Base-by-base conservation (phyloP, 37 sponge, comb jelly and placozoan genomes). In the Haliclona indistincta region DNA sequence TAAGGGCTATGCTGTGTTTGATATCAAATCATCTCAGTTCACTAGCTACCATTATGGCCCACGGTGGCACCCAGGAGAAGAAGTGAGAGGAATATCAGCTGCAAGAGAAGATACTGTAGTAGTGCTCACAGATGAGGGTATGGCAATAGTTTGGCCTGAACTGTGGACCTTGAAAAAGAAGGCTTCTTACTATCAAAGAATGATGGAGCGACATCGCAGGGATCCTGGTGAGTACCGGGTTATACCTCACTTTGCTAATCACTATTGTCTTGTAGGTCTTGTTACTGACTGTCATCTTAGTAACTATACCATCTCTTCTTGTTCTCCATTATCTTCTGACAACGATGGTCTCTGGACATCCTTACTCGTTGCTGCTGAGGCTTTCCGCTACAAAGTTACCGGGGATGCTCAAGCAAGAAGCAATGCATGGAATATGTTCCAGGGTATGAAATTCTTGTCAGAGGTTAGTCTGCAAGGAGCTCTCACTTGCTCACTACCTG, bases 271-370 rank as follows among this genome's bases (percentile, higher is more conserved):
- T 47, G 15, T 15, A 89, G 89, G 92, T 28, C 61, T 91, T 17
- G 87, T 86, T 11, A 30, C 92, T 17, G 87, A 91, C 68, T 91
- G 92, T 47, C 80, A 79, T 10, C 74, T 91, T 17, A 45, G 39
- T 0, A 58, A 86, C 69, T 91, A 56, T 66, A 56, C 47, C 11
- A 73, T 65, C n/a, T 41, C 69, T 8, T 75, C 87, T 20, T 91
- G 92, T 78, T 28, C 72, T 17, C 92, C 92, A 0, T 35, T 64
- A 25, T 68, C 86, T n/a, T 79, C 92, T 17, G 92, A 91, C 54
- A 91, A 86, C 33, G 92, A 91, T 70, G 92, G 92, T 22, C 70
- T 91, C 33, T 91, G 92, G 92, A 91, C 92, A 60, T 81, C 92
- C 41, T 78, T 73, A 70, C 67, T 78, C 30, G 79, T 91, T 33